These are phyloP conservation scores for Stratiomys singularior DNA, from an alignment of 2,888 invertebrate species.

Conservation along the genomic window DNA sequence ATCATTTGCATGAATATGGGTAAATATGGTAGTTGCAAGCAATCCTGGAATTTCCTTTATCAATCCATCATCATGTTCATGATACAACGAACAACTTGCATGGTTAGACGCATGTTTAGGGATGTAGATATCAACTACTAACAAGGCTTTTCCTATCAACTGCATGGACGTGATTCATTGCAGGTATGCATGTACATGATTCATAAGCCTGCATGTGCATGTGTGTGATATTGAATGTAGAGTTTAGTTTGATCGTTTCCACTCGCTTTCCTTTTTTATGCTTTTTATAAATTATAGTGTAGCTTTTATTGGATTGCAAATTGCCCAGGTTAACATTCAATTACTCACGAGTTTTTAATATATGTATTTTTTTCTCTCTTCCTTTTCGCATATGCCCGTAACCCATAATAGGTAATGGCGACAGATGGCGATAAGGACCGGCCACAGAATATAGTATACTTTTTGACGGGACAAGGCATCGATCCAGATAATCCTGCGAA, in stretches of 20 bases:
- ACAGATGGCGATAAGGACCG: conserved; percentile 96
- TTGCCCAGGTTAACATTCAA: not conserved
- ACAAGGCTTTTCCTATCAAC: not conserved
- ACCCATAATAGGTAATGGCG: conserved; percentile 82
- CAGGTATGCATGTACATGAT: not conserved
- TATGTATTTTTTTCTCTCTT: not conserved
- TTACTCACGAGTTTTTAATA: conserved; percentile 17
- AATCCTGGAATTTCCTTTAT: too few species aligned
- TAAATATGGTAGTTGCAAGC: too few species aligned
- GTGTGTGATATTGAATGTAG: not conserved
- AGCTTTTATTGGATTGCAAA: conserved; percentile 12
- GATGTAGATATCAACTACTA: not conserved
- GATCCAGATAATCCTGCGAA: conserved; percentile 95
- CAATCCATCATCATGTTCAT: too few species aligned
- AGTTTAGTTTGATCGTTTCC: not conserved
- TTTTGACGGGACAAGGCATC: conserved; percentile 94
- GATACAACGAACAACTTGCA: too few species aligned
- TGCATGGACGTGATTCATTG: conserved; percentile 1
- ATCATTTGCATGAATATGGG: not conserved
- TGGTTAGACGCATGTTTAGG: not conserved
- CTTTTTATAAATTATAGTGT: too few species aligned
- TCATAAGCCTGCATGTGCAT: not conserved
- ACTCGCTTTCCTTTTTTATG: not conserved
- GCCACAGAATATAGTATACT: conserved; percentile 94
- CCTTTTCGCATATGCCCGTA: conserved; percentile 11